Percentiles rank a stretch among this genome's conserved stretches.
phyloP scores from a whole-genome alignment of 1,140 invertebrate species.

The Laupala kohalensis region DNA sequence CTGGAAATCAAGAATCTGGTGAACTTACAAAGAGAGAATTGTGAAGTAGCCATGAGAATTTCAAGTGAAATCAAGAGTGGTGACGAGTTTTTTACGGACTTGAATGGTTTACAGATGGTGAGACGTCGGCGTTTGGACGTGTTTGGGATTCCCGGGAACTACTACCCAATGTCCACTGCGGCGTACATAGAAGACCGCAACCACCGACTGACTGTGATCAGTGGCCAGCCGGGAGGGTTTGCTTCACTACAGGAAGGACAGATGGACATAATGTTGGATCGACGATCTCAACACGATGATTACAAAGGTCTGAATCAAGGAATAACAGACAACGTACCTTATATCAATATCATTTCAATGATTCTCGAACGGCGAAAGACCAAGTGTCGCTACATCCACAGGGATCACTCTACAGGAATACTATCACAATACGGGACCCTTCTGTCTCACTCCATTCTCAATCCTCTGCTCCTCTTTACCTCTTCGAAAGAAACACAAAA shows the following conservation, averaged over 20 bases:
- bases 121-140: conserved; percentile 71
- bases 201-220: conserved; percentile 61
- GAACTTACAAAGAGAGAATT: conserved; percentile 60
- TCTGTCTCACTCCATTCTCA: too few relatives aligned
- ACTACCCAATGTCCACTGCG: conserved; percentile 80
- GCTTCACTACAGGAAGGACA: conserved; percentile 65
- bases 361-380: too few relatives aligned
- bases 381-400: too few relatives aligned
- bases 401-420: too few relatives aligned
- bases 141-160: conserved; percentile 88
- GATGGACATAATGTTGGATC: too few relatives aligned
- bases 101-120: conserved; percentile 73
- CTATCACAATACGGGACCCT: too few relatives aligned
- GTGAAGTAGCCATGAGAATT: conserved; percentile 79
- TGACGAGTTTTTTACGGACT: conserved; percentile 64
- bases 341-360: too few relatives aligned
- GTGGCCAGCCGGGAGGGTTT: conserved; percentile 76
- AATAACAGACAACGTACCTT: too few relatives aligned
- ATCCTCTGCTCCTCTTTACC: too few relatives aligned
- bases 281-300: too few relatives aligned
- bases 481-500: too few relatives aligned
- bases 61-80: conserved; percentile 58
- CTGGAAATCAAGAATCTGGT: conserved; percentile 62
- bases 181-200: conserved; percentile 76
- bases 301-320: too few relatives aligned